These are phyloP conservation scores for Enoplosus armatus DNA, from an alignment of 2,797 vertebrate genomes.

Conservation along the genomic window DNA sequence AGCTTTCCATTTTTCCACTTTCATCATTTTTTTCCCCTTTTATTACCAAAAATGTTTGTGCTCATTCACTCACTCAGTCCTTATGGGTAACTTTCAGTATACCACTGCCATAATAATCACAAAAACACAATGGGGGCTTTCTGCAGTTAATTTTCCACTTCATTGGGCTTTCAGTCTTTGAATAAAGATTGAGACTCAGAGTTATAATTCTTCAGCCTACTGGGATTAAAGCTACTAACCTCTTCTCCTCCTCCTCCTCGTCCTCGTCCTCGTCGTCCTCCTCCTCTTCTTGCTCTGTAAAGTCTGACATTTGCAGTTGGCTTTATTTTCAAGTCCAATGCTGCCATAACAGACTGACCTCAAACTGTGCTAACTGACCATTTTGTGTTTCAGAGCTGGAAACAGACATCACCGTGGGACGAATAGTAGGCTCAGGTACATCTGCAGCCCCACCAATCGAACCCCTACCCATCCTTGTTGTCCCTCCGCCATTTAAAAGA, in stretches of 20 bases:
- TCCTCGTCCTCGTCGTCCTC: conserved; percentile 14
- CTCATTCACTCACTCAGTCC: conserved; percentile 42
- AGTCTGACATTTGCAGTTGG: conserved; percentile 53
- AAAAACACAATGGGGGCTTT: conserved; percentile 46
- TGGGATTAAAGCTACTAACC: conserved; percentile 71
- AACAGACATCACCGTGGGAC: conserved; percentile 81
- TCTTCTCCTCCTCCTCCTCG: conserved; percentile 11
- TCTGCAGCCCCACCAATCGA: conserved; percentile 60
- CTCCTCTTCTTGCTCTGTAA: conserved; percentile 21
- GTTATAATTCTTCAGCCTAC: conserved; percentile 52
- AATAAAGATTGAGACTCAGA: conserved; percentile 36
- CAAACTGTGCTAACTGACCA: conserved; percentile 72
- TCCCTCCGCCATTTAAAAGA: conserved; percentile 17
- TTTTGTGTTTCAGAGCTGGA: conserved; percentile 87
- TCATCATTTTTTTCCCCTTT: conserved; percentile 15
- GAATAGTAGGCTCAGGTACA: conserved; percentile 85
- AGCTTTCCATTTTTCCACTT: conserved; percentile 44
- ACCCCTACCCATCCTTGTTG: conserved; percentile 25
- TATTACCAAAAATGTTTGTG: conserved; percentile 18
- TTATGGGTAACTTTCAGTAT: conserved; percentile 36
- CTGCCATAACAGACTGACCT: conserved; percentile 48
- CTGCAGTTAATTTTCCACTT: conserved; percentile 69
- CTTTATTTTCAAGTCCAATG: conserved; percentile 59
- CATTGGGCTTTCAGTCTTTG: conserved; percentile 47
- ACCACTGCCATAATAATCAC: conserved; percentile 45